Evolutionary conservation across 2,113 vertebrate genomes (phyloP).

Genomic region (Craseonycteris thonglongyai): DNA sequence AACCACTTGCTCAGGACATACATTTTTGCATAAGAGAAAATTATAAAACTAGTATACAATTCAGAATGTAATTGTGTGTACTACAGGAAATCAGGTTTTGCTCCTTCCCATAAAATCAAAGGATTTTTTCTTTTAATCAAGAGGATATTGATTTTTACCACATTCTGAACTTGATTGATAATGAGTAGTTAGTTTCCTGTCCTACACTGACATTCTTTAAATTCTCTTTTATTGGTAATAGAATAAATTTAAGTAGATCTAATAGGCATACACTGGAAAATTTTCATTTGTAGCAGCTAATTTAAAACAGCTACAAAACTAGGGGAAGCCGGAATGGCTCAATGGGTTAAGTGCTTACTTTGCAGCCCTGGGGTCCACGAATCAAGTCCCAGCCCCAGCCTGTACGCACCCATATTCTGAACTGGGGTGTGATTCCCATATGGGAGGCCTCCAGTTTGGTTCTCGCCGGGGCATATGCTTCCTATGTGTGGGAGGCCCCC

Average conservation of each 20-base stretch:
- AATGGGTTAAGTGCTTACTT: too few species aligned
- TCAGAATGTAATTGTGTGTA: not conserved
- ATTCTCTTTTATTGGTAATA: constrained; percentile 2
- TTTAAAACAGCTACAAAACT: not conserved
- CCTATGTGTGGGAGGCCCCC: too few species aligned
- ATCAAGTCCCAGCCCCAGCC: too few species aligned
- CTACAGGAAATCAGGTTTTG: not conserved
- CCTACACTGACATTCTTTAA: not conserved
- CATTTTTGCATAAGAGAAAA: not conserved
- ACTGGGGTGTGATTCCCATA: too few species aligned
- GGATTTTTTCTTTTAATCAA: too few species aligned
- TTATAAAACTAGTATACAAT: not conserved
- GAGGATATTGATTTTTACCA: not conserved
- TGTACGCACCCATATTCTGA: too few species aligned
- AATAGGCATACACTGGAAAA: not conserved
- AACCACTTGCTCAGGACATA: not conserved
- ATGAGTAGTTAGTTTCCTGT: not conserved
- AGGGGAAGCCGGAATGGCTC: too few species aligned
- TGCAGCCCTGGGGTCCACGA: too few species aligned
- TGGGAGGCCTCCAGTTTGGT: too few species aligned
- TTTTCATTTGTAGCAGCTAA: constrained; percentile 4
- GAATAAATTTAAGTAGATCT: not conserved
- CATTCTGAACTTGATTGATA: not conserved
- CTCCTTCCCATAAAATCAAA: not conserved
- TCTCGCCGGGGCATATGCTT: too few species aligned